Evolutionary conservation across 2,797 vertebrate species (phyloP), one percentile per base, ranked within the genome.

Genomic region (Clarias platycephalus): DNA sequence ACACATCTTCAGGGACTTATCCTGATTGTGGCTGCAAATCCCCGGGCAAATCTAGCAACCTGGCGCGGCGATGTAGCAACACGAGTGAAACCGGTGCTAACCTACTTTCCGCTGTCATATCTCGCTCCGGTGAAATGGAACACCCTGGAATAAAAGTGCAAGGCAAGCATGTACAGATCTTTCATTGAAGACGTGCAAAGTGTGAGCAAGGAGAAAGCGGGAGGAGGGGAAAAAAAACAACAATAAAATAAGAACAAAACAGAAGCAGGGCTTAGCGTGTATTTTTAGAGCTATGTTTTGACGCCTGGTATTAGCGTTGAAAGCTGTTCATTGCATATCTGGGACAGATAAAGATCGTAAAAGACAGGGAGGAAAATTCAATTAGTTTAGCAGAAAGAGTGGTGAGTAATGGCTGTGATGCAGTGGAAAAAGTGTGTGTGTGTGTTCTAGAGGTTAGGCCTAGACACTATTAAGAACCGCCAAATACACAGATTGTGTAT

Each of bases 141-240:
- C 63, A 28, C 76, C 87, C 66, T 28, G 31, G 71, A 89, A 85
- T 83, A 86, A 89, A 87, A 87, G 84, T 78, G 83, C 84, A 81
- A 81, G 77, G 49, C n/a, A 78, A 87, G 85, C 86, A 79, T 83
- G 58, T 64, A 62, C 53, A 57, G 57, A 44, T 71, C 80, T 71
- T 82, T 62, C 68, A 44, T 44, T n/a, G 28, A 49, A 3, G 8
- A 49, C 2, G 55, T 44, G 12, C 63, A 68, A 55, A 4, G 10
- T 57, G 53, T 58, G 49, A 40, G 28, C 5, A 10, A 44, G 57
- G 34, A 40, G 22, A 60, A 55, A 31, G 22, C 10, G 34, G 24
- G 37, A 3, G 22, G 44, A 4, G 44, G 44, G 34, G 34, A 9
- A 44, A 44, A 8, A 44, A 44, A 44, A 49, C 44, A 49, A 49